Evolutionary conservation across 2,797 vertebrate genomes (phyloP), one percentile per base, ranked within the genome.

Genomic region (Tinamus major): DNA sequence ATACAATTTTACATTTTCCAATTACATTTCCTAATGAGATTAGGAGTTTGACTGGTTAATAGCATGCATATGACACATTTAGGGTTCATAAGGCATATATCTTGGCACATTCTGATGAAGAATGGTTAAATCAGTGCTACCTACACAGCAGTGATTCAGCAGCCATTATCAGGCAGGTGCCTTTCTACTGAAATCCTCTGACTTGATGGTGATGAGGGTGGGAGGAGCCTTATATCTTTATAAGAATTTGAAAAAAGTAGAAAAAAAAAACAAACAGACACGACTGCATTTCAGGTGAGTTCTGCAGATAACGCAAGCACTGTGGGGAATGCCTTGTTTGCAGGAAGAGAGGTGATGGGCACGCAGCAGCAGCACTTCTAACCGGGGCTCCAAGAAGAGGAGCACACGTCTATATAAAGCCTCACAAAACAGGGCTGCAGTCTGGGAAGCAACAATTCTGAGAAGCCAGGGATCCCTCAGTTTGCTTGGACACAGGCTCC

Each of bases 1-100:
- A 56, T 91, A 93, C 17, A 80, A 55, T 89, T 96, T 89, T 80
- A 93, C 33, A 78, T 96, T 91, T 91, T 92, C 76, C 94, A 94
- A 95, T 85, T 46, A 68, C 49, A 94, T 94, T 91, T 93, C 91
- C 91, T 91, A 85, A 94, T 80, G 51, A 78, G 69, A 92, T 75
- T 80, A 49, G 18, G 71, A 90, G 33, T 87, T 92, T 83, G 76
- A 69, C 62, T 72, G 80, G 58, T 71, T 80, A 92, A 94, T 44
- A 48, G 21, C 67, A 78, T n/a, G 58, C 62, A 75, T 91, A 82
- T 39, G 58, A 87, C 72, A 93, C 79, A 69, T 89, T 84, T 65
- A 78, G 20, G 29, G 29, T 89, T 87, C 71, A 41, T 55, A 78
- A 85, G 24, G 58, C 16, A 83, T 83, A 71, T 61, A 33, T 83